Percentiles rank a stretch among this genome's conserved stretches.
Conservation (phyloP, 2,113 vertebrate genomes). For the Nyctereutes procyonoides region DNA sequence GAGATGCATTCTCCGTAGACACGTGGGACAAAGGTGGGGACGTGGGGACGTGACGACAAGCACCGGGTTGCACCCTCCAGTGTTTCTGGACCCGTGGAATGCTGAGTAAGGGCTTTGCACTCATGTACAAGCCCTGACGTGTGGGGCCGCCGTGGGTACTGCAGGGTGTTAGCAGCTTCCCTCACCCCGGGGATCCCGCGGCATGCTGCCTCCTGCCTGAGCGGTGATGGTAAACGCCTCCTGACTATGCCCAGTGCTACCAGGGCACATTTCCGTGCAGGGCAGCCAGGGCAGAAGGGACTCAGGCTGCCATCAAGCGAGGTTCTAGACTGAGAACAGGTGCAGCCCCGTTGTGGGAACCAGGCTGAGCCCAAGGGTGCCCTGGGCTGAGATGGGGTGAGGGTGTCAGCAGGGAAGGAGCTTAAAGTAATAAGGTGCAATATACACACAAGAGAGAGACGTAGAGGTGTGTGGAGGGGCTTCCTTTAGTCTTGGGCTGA, state of each 20-base stretch:
- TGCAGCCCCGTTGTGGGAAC: fast-evolving
- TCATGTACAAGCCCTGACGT: no score
- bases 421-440: not conserved
- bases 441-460: no score
- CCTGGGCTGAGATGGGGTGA: not conserved
- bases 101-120: no score
- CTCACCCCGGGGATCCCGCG: not conserved
- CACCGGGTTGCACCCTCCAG: not conserved
- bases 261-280: not conserved
- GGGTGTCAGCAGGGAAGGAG: not conserved
- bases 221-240: not conserved
- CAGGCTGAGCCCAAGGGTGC: not conserved
- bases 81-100: not conserved
- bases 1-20: not conserved
- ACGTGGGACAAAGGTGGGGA: not conserved
- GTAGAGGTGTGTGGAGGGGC: not conserved
- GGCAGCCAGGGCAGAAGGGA: not conserved
- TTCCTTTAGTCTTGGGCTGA: not conserved
- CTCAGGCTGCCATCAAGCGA: no score
- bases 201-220: fast-evolving
- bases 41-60: fast-evolving
- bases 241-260: not conserved
- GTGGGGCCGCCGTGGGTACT: not conserved
- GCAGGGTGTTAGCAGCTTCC: fast-evolving
- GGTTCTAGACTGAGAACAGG: not conserved